Base-by-base conservation (phyloP, 2,113 vertebrate species). In the Stercorarius parasiticus region DNA sequence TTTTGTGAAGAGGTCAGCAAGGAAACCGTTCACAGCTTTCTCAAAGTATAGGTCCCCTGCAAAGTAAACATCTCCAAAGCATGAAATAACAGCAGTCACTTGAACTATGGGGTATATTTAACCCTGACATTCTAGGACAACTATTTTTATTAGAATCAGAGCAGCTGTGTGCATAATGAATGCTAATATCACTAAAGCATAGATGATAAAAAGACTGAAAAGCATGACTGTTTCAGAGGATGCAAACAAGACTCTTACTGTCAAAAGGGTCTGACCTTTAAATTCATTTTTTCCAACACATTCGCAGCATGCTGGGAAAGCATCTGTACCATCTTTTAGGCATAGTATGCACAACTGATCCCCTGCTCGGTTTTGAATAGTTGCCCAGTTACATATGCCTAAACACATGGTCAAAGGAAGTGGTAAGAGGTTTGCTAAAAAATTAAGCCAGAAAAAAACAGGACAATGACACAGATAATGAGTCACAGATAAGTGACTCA, bases 1-100 rank as follows among this genome's bases (percentile, higher is more conserved):
- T 90, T 99, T 99, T 76, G 99, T 98, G 94, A 99, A 99, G 61
- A 99, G 98, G 93, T 99, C 99, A n/a, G 99, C 98, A 49, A 99
- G 98, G 91, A 99, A 99, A 96, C 99, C 99, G 11, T 99, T 99
- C 47, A 99, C 99, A 82, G 99, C 99, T 96, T 99, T 99, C 96
- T 99, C 99, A 97, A 99, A 99, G 96, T 99, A 99, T 7, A 99
- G 97, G 94, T 99, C 99, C 65, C 99, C 99, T 99, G 94, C 59
- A 97, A 98, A 95, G 66, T 53, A 95, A 98, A 43, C 47, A 88
- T 22, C 9, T 73, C 78, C 91, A 43, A 82, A 53, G 15, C 30
- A 70, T 94, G 49, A 97, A 47, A 53, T 16, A 93, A 52, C 49
- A 70, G 77, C 30, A 89, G 19, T 9, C 87, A 71, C n/a, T 88